Evolutionary conservation across 1,140 invertebrate genomes (phyloP).

Genomic region (Scylla paramamosain): DNA sequence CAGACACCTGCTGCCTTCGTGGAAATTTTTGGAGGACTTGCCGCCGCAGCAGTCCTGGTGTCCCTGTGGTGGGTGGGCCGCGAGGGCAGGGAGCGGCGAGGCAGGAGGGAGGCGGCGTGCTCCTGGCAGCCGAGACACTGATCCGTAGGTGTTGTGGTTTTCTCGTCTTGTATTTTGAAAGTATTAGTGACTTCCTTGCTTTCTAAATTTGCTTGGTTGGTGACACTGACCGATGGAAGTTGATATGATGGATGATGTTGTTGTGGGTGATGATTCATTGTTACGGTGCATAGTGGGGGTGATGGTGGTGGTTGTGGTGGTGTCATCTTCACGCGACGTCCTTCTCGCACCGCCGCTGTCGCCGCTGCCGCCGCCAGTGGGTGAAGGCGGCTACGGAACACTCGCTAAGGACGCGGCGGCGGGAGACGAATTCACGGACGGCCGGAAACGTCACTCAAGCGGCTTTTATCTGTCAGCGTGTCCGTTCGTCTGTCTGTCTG

Average conservation of each 20-base stretch:
- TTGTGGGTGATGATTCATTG: not conserved
- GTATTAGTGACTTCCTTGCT: not conserved
- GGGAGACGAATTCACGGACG: constrained; percentile 31
- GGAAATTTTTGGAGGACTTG: not conserved
- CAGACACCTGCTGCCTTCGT: not conserved
- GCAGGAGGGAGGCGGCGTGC: not conserved
- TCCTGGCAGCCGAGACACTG: not conserved
- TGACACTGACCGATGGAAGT: too few species aligned
- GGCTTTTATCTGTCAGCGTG: constrained; percentile 39
- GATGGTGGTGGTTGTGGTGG: not conserved
- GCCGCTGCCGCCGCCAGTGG: not conserved
- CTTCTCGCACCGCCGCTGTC: not conserved
- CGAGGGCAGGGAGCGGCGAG: too few species aligned
- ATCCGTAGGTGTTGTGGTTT: not conserved
- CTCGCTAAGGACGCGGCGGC: constrained; percentile 17
- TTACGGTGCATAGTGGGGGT: not conserved
- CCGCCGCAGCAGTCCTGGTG: not conserved
- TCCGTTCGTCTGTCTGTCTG: constrained; percentile 38
- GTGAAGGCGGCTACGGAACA: not conserved
- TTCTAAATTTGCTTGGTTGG: too few species aligned
- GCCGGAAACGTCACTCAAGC: constrained; percentile 44
- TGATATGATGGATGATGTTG: too few species aligned
- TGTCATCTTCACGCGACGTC: not conserved
- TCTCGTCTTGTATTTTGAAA: not conserved
- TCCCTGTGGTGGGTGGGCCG: not conserved